Conservation (phyloP, 2,888 invertebrate species). For the Augiades crinisus region DNA sequence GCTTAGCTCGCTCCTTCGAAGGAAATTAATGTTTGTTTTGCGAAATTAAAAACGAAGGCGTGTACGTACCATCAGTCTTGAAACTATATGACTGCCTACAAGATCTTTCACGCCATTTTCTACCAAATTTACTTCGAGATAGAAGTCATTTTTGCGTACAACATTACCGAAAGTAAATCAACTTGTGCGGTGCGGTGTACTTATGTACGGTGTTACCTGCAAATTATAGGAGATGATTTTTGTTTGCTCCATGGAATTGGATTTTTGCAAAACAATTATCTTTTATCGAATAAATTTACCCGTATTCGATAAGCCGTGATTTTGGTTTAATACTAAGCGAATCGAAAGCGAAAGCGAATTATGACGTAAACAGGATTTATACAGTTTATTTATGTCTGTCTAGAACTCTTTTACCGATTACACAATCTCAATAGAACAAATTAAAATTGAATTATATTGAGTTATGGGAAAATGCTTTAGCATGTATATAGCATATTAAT, state of each 20-base stretch:
- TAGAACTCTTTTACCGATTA: too few relatives aligned
- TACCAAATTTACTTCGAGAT: not conserved
- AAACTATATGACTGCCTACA: constrained; percentile 7
- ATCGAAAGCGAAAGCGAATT: too few relatives aligned
- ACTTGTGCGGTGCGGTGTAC: constrained; percentile 1
- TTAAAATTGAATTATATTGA: too few relatives aligned
- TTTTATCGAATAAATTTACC: constrained; percentile 1
- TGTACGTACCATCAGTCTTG: constrained; percentile 35
- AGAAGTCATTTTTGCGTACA: not conserved
- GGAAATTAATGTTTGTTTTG: constrained; percentile 71
- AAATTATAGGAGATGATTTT: constrained; percentile 31
- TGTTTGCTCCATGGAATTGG: constrained; percentile 41
- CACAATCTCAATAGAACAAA: too few relatives aligned
- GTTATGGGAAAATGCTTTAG: too few relatives aligned
- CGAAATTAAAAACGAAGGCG: constrained; percentile 61
- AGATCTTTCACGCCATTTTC: not conserved
- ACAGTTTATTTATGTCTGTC: too few relatives aligned
- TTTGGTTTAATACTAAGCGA: too few relatives aligned
- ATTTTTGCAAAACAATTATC: constrained; percentile 29
- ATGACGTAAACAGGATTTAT: too few relatives aligned
- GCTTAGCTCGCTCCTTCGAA: constrained; percentile 40
- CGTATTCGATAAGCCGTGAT: not conserved
- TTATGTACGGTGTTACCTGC: constrained; percentile 8
- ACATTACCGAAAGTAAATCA: not conserved
- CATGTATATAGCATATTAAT: too few relatives aligned